Evolutionary conservation across 1,140 invertebrate genomes (phyloP).

Genomic region (Dinoponera quadriceps): DNA sequence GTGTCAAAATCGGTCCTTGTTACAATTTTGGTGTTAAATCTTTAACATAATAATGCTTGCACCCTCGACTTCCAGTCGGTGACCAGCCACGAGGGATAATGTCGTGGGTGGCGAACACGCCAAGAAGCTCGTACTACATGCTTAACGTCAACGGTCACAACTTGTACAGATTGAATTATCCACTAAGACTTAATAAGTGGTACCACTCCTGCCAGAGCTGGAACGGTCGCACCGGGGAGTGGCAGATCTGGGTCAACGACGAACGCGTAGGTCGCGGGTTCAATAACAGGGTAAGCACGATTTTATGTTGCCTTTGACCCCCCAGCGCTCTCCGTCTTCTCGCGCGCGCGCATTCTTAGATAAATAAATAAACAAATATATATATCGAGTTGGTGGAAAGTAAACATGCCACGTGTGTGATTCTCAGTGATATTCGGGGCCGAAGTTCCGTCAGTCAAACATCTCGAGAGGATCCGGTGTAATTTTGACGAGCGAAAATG

Average conservation of each 20-base stretch:
- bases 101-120: conserved; percentile 92
- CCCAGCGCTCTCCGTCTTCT: neutral
- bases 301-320: conserved; percentile 23
- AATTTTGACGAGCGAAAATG: too few species aligned
- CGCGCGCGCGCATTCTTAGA: neutral
- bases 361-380: neutral
- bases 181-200: conserved; percentile 92
- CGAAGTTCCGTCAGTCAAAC: neutral
- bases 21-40: too few species aligned
- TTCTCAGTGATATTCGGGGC: neutral
- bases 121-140: conserved; percentile 92
- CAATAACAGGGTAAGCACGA: conserved; percentile 91
- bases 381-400: too few species aligned
- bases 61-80: conserved; percentile 86
- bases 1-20: too few species aligned
- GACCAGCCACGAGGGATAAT: conserved; percentile 90
- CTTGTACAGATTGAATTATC: conserved; percentile 93
- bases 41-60: too few species aligned
- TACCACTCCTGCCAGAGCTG: conserved; percentile 94
- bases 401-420: neutral
- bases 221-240: conserved; percentile 94
- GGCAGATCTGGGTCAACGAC: conserved; percentile 94
- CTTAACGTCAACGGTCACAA: conserved; percentile 92
- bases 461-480: too few species aligned
- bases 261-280: conserved; percentile 93